These are phyloP conservation scores for Enteromius anoplus DNA, from an alignment of 2,797 vertebrate genomes.

Conservation along the genomic window DNA sequence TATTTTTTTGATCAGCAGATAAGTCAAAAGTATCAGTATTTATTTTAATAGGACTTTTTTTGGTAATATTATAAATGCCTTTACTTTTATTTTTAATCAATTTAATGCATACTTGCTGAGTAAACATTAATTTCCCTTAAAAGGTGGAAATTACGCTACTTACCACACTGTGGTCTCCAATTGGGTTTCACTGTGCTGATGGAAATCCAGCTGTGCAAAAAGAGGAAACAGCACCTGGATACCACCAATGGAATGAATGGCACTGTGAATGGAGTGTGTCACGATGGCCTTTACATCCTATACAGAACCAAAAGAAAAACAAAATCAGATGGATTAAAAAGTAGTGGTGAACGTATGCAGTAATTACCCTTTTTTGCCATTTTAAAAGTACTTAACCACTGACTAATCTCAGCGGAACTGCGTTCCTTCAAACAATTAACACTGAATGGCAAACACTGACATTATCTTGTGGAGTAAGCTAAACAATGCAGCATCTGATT, in stretches of 20 bases:
- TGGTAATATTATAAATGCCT: neutral
- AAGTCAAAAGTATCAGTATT: neutral
- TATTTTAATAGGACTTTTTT: neutral
- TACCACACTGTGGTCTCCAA: constrained; percentile 91
- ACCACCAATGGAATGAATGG: constrained; percentile 94
- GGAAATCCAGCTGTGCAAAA: constrained; percentile 93
- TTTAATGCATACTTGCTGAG: neutral
- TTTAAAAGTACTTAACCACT: neutral
- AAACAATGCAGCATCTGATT: constrained; percentile 27
- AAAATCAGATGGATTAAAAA: constrained; percentile 19
- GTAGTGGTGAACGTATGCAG: neutral
- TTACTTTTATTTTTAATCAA: neutral
- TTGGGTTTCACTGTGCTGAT: constrained; percentile 83
- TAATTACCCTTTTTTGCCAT: neutral
- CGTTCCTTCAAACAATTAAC: constrained; percentile 20
- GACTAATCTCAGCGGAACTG: neutral
- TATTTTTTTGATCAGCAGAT: neutral
- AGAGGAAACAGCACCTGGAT: constrained; percentile 97
- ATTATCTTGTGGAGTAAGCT: constrained; percentile 20
- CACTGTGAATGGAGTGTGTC: constrained; percentile 95
- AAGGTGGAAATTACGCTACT: constrained; percentile 52
- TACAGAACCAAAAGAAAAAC: constrained; percentile 32
- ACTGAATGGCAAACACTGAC: constrained; percentile 20
- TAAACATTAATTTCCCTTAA: neutral
- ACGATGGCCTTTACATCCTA: constrained; percentile 96